Percentiles rank a stretch among this genome's conserved stretches.
phyloP scores from a whole-genome alignment of 2,113 vertebrate species.

The Nettapus auritus region DNA sequence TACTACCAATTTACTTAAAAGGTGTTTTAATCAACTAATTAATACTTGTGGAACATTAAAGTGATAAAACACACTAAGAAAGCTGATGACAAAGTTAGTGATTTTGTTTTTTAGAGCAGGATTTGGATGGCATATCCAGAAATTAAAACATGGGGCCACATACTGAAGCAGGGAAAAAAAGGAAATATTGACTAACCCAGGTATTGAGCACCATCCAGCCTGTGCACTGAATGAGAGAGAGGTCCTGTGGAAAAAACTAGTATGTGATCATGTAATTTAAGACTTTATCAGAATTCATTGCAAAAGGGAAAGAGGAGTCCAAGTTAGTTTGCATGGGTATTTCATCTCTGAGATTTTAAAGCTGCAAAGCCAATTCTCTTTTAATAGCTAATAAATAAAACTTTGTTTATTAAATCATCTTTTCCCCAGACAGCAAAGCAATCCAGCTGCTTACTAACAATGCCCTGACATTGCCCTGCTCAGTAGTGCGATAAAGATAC shows the following conservation, averaged over 20 bases:
- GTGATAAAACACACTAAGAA: conserved; percentile 27
- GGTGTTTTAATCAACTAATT: background rate
- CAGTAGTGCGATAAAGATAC: background rate
- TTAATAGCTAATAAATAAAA: background rate
- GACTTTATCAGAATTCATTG: conserved; percentile 12
- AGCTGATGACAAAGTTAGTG: conserved; percentile 26
- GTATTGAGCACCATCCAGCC: conserved; percentile 69
- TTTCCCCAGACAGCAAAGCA: background rate
- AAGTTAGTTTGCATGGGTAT: background rate
- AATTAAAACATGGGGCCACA: conserved; percentile 43
- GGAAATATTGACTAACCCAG: conserved; percentile 67
- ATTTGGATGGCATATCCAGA: conserved; percentile 30
- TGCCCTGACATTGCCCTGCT: background rate
- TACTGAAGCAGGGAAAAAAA: conserved; percentile 63
- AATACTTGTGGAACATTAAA: background rate
- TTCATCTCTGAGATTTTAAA: background rate
- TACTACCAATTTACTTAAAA: background rate
- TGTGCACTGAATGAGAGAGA: conserved; percentile 69
- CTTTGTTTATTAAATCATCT: background rate
- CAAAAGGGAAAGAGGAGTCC: background rate
- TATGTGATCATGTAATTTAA: conserved; percentile 59
- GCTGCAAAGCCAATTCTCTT: background rate
- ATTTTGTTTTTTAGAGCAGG: background rate
- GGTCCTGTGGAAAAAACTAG: conserved; percentile 65
- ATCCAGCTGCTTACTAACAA: background rate